These are phyloP conservation scores for Eledona agricola DNA, from an alignment of 2,888 invertebrate species.

Conservation along the genomic window DNA sequence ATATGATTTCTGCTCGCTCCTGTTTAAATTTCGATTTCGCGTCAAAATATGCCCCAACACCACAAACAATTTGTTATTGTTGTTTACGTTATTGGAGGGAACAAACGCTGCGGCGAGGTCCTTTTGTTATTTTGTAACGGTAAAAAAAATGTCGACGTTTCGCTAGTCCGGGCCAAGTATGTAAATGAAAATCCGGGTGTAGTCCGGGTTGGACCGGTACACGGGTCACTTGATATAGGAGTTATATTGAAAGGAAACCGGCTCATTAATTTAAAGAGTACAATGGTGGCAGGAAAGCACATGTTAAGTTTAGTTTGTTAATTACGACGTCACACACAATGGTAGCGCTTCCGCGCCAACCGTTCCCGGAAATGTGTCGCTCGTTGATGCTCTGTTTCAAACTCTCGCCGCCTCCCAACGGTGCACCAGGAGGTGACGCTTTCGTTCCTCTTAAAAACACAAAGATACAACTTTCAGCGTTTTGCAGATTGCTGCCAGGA, in stretches of 20 bases:
- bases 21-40: slow-evolving; percentile 50
- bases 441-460: slow-evolving; percentile 44
- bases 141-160: slow-evolving; percentile 10
- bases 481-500: slow-evolving; percentile 39
- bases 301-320: slow-evolving; percentile 67
- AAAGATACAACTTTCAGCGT: slow-evolving; percentile 31
- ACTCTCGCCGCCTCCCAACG: slow-evolving; percentile 48
- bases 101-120: slow-evolving; percentile 1
- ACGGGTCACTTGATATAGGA: slow-evolving; percentile 61
- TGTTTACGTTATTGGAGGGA: not conserved
- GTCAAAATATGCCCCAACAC: slow-evolving; percentile 42
- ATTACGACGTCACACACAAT: slow-evolving; percentile 64
- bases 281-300: slow-evolving; percentile 66
- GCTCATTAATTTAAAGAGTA: slow-evolving; percentile 63
- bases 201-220: slow-evolving; percentile 44
- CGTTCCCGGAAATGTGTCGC: slow-evolving; percentile 59
- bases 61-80: slow-evolving; percentile 39
- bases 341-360: slow-evolving; percentile 59
- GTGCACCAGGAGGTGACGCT: slow-evolving; percentile 35
- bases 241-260: slow-evolving; percentile 61
- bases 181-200: slow-evolving; percentile 37
- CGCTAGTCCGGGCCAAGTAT: slow-evolving; percentile 15
- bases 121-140: slow-evolving; percentile 5
- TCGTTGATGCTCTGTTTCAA: slow-evolving; percentile 57
- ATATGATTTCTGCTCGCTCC: slow-evolving; percentile 56